A percentile compares a stretch with the other conserved stretches of the same genome.
Conservation (phyloP, 2,888 invertebrate species). For the Xestobium rufovillosum region DNA sequence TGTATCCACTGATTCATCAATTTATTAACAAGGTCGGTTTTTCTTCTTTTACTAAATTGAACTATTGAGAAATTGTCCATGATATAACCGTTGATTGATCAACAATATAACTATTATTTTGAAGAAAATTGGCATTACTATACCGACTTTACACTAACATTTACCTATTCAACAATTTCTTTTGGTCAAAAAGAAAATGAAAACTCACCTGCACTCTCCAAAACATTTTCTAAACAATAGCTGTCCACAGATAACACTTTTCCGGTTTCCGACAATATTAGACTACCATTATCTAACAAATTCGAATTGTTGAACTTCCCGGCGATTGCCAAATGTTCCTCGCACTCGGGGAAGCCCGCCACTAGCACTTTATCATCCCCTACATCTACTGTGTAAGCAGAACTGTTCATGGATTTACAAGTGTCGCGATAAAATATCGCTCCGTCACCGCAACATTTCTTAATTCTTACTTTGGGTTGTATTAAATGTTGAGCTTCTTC, state of each 20-base stretch:
- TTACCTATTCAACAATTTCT: no score
- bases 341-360: constrained; percentile 39
- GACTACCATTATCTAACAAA: constrained; percentile 49
- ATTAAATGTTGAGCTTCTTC: constrained; percentile 30
- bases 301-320: constrained; percentile 50
- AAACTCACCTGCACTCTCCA: constrained; percentile 43
- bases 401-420: constrained; percentile 40
- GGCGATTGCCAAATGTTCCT: constrained; percentile 47
- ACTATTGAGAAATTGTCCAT: no score
- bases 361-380: constrained; percentile 31
- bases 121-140: no score
- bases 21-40: no score
- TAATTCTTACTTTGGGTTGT: constrained; percentile 39
- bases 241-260: constrained; percentile 40
- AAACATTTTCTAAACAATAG: constrained; percentile 44
- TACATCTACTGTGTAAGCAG: constrained; percentile 32
- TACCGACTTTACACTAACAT: no score
- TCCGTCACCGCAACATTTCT: constrained; percentile 65
- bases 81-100: no score
- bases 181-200: no score
- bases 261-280: constrained; percentile 43
- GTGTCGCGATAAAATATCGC: constrained; percentile 53
- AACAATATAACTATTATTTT: no score
- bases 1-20: no score
- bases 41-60: no score